Evolutionary conservation across 1,140 invertebrate species (phyloP), one percentile per base, ranked within the genome.

Genomic region (Tetragonula clypearis): DNA sequence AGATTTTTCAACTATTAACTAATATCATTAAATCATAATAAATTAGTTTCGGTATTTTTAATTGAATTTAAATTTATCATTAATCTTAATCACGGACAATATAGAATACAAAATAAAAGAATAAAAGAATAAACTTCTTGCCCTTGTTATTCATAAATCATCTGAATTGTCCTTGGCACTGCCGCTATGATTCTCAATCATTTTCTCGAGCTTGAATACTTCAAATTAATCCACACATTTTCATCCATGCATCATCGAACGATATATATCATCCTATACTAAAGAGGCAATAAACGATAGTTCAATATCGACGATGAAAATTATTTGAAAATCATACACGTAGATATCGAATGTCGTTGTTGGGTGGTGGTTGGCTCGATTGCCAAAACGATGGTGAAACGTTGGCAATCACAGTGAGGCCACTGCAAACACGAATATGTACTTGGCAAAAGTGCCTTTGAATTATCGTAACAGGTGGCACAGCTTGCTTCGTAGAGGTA

Each of bases 331-430:
- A 71, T 4, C 17, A 5, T 15, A 35, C 21, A 30, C 26, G 35
- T 35, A 12, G 68, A 41, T 71, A 71, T 71, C 35, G 35, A 21
- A 19, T 71, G 41, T 41, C 68, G 15, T 41, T 41, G 68, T 41
- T 41, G 68, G 11, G 23, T 0, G 35, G 41, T 41, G 11, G 68
- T 71, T 71, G 66, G 66, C 30, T 41, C 4, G 35, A 9, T 35
- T 11, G 76, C 69, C 69, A 49, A 71, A 69, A 14, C 69, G 41
- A n/a, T n/a, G 74, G n/a, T 8, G 74, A 76, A 76, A 76, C 74
- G 68, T 41, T 71, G 68, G 68, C 68, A 71, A 6, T 11, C 4
- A 4, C 35, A 35, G 4, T 71, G 66, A 35, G 30, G 17, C 17
- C 66, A 11, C 30, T 21, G 19, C 68, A 35, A 69, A 41, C 21